These are phyloP conservation scores for Mormyrus iriodes DNA, from an alignment of 2,113 vertebrate species.

Conservation along the genomic window DNA sequence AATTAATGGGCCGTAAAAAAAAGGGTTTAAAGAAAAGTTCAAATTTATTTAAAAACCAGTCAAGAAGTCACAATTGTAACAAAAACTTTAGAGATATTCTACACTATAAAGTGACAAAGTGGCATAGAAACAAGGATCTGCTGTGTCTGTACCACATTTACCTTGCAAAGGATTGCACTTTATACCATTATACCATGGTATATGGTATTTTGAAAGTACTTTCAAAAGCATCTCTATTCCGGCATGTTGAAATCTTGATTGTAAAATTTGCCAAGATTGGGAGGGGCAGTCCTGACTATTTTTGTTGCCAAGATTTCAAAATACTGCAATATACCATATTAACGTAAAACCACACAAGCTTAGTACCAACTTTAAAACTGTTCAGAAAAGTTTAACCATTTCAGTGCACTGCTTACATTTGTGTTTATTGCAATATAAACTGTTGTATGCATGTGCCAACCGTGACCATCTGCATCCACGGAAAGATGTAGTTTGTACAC, in stretches of 20 bases:
- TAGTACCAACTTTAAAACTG: neutral
- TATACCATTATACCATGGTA: neutral
- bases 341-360: too few species aligned
- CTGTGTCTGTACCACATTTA: neutral
- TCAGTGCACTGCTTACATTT: neutral
- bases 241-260: neutral
- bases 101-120: neutral
- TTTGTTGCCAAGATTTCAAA: too few species aligned
- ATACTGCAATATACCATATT: too few species aligned
- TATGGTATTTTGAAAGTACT: neutral
- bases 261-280: neutral
- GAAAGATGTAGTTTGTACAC: neutral
- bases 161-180: neutral
- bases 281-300: too few species aligned
- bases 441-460: neutral
- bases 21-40: neutral
- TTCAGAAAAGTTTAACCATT: neutral
- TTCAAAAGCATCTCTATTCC: neutral
- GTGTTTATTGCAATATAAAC: neutral
- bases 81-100: neutral
- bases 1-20: neutral
- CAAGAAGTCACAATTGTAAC: neutral
- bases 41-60: neutral
- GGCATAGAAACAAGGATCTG: neutral
- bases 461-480: neutral